Conservation (phyloP, 2,797 vertebrate genomes). For the Ptychadena robeensis region DNA sequence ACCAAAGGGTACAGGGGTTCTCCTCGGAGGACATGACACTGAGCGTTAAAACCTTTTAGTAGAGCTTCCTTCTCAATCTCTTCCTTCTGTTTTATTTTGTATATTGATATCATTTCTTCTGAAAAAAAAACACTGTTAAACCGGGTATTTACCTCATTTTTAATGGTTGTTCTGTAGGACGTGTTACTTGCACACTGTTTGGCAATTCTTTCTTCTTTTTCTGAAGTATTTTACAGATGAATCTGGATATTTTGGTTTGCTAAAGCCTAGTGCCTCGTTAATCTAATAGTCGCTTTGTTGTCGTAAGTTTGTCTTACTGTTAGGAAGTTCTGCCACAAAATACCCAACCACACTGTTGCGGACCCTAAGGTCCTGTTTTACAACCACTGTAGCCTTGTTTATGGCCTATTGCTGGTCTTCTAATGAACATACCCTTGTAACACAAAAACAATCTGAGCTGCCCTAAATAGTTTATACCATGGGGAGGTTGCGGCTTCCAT, state of each 20-base stretch:
- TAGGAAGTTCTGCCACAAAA: not conserved
- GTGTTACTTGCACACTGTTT: not conserved
- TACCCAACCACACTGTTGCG: not conserved
- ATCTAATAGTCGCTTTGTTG: not conserved
- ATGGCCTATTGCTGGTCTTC: too few relatives aligned
- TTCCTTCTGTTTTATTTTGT: not conserved
- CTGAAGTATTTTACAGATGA: not conserved
- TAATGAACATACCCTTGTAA: too few relatives aligned
- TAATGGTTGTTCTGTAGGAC: not conserved
- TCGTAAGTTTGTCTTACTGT: not conserved
- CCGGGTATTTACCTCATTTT: not conserved
- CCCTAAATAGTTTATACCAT: too few relatives aligned
- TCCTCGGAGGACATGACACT: not conserved
- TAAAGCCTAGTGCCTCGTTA: not conserved
- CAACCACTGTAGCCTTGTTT: too few relatives aligned
- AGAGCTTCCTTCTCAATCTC: not conserved
- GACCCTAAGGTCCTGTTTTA: too few relatives aligned
- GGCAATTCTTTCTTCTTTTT: not conserved
- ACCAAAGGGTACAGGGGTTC: conserved; percentile 9
- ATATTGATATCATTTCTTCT: not conserved
- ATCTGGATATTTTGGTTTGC: not conserved
- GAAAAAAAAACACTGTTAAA: not conserved
- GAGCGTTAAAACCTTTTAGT: not conserved
- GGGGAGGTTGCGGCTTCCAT: not conserved
- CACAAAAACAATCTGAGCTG: too few relatives aligned